Conservation (phyloP, 2,888 invertebrate species). For the Sarcophaga variegata region DNA sequence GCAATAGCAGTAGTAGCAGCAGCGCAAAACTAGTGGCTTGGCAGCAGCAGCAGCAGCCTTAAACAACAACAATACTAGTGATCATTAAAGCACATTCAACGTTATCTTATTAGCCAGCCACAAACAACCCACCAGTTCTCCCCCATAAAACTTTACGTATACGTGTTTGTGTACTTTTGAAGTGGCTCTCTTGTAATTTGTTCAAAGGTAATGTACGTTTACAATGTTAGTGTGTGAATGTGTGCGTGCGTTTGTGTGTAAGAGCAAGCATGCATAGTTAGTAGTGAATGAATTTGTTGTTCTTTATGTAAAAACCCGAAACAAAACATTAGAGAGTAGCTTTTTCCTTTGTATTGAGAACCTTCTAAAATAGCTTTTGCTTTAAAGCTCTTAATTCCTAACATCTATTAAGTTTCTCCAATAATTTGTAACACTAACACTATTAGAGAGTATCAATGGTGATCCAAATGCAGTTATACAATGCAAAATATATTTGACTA, state of each 20-base stretch:
- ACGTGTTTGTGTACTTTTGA: background rate
- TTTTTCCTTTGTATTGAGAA: background rate
- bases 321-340: background rate
- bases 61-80: background rate
- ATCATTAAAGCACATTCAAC: background rate
- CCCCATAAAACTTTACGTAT: background rate
- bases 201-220: background rate
- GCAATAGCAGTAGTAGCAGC: background rate
- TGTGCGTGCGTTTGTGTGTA: background rate
- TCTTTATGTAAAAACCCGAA: background rate
- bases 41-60: conserved; percentile 12
- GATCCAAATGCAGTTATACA: too few relatives aligned
- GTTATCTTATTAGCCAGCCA: background rate
- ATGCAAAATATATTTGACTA: too few relatives aligned
- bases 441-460: too few relatives aligned
- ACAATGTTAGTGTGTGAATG: background rate
- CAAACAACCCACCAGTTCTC: background rate
- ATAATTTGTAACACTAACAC: too few relatives aligned
- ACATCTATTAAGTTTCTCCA: too few relatives aligned
- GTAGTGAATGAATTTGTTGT: background rate
- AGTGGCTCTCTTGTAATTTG: background rate
- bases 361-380: background rate
- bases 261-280: background rate
- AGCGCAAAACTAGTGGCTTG: background rate
- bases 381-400: too few relatives aligned